Base-by-base conservation (phyloP, 2,797 vertebrate genomes). In the Tenualosa thibaudeaui region DNA sequence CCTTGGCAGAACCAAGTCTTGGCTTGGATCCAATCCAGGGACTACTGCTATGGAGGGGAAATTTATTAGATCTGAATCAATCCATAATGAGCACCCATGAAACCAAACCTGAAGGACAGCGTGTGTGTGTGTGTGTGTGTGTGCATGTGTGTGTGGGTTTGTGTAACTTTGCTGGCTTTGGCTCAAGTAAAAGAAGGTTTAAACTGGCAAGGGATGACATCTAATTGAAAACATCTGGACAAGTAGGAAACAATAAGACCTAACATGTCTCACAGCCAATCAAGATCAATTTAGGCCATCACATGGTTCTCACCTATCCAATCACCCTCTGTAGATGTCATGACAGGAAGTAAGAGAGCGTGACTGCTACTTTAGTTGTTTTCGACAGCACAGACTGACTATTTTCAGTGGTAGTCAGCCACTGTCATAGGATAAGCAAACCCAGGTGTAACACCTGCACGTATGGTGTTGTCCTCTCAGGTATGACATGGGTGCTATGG, bases 121-220 rank as follows among this genome's bases (percentile, higher is more conserved):
- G 62, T 68, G 62, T 68, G 62, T 68, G n/a, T 65, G n/a, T 65
- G 62, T 65, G 62, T 65, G 62, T 68, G 62, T 68, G 62, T 68
- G 62, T 68, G 62, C 12, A n/a, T 65, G 60, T 65, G 60, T 65
- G 65, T 68, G 65, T 65, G 60, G 26, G 60, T 65, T n/a, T 65
- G 60, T 40, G 65, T 17, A 10, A 8, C 9, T 65, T 2, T 65
- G 26, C 31, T 31, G 26, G 65, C 65, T 71, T 26, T 68, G 62
- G 62, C 8, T 68, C 62, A 26, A 10, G 13, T 31, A 37, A 71
- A 71, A 26, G 2, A 71, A 40, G 26, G 65, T 37, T 13, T 31
- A 37, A 71, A 71, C n/a, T 65, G 60, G n/a, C 65, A 12, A 10
- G 65, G 68, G 68, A 19, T 75, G 68, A 5, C 68, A 6, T 40